Evolutionary conservation across 1,140 invertebrate genomes (phyloP).

Genomic region (Hetaerina americana): DNA sequence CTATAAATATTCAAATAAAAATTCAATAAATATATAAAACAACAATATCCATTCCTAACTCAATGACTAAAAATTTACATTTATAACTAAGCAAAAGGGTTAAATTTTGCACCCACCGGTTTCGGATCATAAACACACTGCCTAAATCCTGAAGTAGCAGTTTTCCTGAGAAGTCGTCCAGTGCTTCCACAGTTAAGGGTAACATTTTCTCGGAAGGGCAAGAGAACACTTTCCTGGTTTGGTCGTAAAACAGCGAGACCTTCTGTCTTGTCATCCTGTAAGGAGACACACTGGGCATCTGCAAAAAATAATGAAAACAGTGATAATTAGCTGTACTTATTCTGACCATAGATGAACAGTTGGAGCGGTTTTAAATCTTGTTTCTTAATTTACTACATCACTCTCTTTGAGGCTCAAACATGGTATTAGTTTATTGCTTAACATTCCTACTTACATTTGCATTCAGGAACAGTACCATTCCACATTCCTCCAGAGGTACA

Average conservation of each 20-base stretch:
- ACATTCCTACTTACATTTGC: slow-evolving; percentile 76
- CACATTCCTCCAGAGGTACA: slow-evolving; percentile 84
- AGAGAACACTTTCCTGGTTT: slow-evolving; percentile 63
- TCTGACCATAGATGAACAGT: too few relatives aligned
- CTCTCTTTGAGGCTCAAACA: too few relatives aligned
- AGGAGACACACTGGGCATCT: slow-evolving; percentile 80
- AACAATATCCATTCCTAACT: slow-evolving; percentile 3
- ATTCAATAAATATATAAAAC: slow-evolving; percentile 2
- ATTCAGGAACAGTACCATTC: slow-evolving; percentile 87
- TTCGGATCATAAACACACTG: slow-evolving; percentile 94
- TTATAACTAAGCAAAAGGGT: slow-evolving; percentile 5
- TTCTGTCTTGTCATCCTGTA: slow-evolving; percentile 79
- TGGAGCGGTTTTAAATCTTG: too few relatives aligned
- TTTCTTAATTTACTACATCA: too few relatives aligned
- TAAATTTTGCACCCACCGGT: slow-evolving; percentile 37
- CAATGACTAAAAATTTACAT: slow-evolving; percentile 3
- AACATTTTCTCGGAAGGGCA: slow-evolving; percentile 82
- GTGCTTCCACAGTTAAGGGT: slow-evolving; percentile 65
- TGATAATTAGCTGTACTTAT: too few relatives aligned
- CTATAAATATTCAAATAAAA: neutral
- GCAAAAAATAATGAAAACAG: slow-evolving; percentile 20
- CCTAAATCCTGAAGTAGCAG: slow-evolving; percentile 66
- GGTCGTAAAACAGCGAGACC: slow-evolving; percentile 60
- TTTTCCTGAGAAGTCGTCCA: slow-evolving; percentile 63
- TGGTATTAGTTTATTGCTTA: too few relatives aligned